Base-by-base conservation (phyloP, 1,140 invertebrate genomes). In the Drosophila malerkotliana region DNA sequence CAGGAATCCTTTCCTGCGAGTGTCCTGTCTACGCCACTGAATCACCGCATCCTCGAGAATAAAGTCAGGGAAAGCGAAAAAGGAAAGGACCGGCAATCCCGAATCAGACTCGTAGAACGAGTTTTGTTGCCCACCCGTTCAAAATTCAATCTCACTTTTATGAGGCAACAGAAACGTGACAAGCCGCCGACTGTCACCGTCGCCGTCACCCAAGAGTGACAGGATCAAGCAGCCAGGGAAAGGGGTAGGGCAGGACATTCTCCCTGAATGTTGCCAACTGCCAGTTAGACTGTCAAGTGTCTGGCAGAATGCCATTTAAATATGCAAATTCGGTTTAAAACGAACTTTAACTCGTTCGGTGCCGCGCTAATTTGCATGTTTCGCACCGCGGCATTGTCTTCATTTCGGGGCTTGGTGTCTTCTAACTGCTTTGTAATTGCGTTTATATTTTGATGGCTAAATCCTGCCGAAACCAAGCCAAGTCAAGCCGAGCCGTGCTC, bases 111-210 rank as follows among this genome's bases (percentile, higher is more conserved):
- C 45, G 39, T 7, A 32, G 74, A 54, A 32, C 52, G 54, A 58
- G 60, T 67, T 82, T 51, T 72, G 44, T 66, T 48, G 79, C 49
- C 30, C 71, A 48, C 60, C 82, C 78, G 78, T 64, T 88, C 78
- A 85, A 88, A 88, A 85, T 88, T 87, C 83, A 87, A 87, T 87
- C 83, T 88, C 69, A 79, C 79, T 87, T 88, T 87, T 87, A 87
- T 83, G 83, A 87, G 83, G 30, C 83, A 79, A 69, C 55, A 77
- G 79, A 77, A 88, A 88, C 83, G 83, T 87, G 83, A 87, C 83
- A 88, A 71, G 83, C 41, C 75, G 72, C 71, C 81, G 79, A 87
- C 72, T 76, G 72, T 76, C 72, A 55, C 60, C 54, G 69, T 54
- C 24, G 39, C 37, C 49, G 53, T 74, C 72, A 48, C 30, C 69